These are phyloP conservation scores for Oncopodura yosiiana DNA, from an alignment of 1,140 invertebrate species.

Conservation along the genomic window DNA sequence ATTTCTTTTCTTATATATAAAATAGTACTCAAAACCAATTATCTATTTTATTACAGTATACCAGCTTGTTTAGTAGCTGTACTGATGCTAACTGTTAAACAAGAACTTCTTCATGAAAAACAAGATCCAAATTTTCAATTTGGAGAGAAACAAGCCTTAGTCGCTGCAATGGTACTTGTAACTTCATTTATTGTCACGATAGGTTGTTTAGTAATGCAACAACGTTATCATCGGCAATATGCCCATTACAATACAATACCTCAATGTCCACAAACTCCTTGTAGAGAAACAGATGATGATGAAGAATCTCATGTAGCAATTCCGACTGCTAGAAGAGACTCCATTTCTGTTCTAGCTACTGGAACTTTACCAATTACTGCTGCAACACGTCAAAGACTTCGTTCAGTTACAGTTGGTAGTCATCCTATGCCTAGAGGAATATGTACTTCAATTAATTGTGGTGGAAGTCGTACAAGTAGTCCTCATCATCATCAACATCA, in stretches of 20 bases:
- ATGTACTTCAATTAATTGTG: conserved; percentile 12
- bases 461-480: not conserved
- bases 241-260: conserved; percentile 40
- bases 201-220: conserved; percentile 62
- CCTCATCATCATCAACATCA: not conserved
- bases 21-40: not conserved
- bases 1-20: not conserved
- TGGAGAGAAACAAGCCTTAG: conserved; percentile 58
- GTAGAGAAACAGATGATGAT: no score
- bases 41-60: conserved; percentile 42
- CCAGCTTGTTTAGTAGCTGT: conserved; percentile 47
- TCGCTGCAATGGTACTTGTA: conserved; percentile 53
- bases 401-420: not conserved
- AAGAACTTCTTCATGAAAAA: conserved; percentile 45
- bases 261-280: no score
- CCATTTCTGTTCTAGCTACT: no score
- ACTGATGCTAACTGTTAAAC: conserved; percentile 45
- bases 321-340: no score
- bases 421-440: not conserved
- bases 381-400: not conserved
- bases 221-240: conserved; percentile 52
- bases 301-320: not conserved
- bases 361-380: not conserved
- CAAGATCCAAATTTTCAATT: conserved; percentile 71
- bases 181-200: conserved; percentile 62